Base-by-base conservation (phyloP, 2,888 invertebrate genomes). In the Dryomyza anilis region DNA sequence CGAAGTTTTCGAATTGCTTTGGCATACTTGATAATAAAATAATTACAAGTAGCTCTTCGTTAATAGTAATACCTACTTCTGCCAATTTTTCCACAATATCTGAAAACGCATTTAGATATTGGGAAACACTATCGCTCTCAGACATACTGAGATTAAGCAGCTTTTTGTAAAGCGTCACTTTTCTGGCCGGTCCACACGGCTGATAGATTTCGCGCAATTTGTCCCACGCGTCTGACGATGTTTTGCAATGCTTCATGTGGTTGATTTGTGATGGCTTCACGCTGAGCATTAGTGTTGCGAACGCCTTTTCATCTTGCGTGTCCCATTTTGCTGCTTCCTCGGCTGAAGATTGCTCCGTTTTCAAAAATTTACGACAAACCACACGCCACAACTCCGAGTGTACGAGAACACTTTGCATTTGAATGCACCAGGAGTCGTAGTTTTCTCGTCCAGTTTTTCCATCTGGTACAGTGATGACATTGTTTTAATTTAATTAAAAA, bases 221-320 rank as follows among this genome's bases (percentile, higher is more conserved):
- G 8, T 23, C 5, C 48, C 62, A 36, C 58, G 27, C 19, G 23
- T 36, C 39, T 7, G 29, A 14, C 30, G 43, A 29, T 39, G 70
- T 68, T 48, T 63, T 43, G 23, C 69, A 71, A 7, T 67, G 39
- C 39, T 65, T 71, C 8, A 71, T 58, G 43, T 69, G 65, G 1
- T 61, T 64, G 29, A 70, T 27, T 56, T 71, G 70, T 10, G 67
- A 67, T 45, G 71, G 43, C 23, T 70, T 70, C 23, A 69, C 62
- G 53, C 70, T 63, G 7, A 71, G 36, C 12, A 69, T 66, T 12
- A 69, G 68, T 16, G 69, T 67, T 16, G 70, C 71, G 48, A 69
- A 48, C 2, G 69, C 67, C 33, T 69, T 72, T 39, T 70, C 67
- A 58, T 70, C 69, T 21, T 65, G 65, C 7, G 43, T 30, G 14